These are phyloP conservation scores for Palloptera scutellata DNA, from an alignment of 2,888 invertebrate species.

Conservation along the genomic window DNA sequence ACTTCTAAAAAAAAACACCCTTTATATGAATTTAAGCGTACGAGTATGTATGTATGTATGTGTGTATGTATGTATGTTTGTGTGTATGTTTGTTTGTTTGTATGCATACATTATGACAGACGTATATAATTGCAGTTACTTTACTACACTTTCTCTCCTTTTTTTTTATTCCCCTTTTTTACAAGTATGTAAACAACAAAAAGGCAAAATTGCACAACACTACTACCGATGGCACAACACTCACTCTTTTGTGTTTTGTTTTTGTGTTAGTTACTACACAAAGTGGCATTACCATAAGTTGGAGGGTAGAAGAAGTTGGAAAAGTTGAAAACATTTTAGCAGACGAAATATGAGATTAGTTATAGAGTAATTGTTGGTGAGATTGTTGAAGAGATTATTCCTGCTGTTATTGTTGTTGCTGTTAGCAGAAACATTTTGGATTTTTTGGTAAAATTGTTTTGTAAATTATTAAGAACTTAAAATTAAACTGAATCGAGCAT, in stretches of 20 bases:
- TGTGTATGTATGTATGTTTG: background rate
- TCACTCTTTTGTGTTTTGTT: background rate
- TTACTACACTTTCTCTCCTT: slow-evolving; percentile 14
- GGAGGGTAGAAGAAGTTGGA: background rate
- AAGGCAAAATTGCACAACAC: too few species aligned
- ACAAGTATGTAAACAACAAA: too few species aligned
- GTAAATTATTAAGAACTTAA: background rate
- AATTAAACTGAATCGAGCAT: too few species aligned
- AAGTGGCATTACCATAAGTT: background rate
- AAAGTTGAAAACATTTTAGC: slow-evolving; percentile 28
- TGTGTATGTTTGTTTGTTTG: slow-evolving; percentile 4
- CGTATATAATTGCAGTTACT: slow-evolving; percentile 20
- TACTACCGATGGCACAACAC: too few species aligned
- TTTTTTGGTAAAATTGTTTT: background rate
- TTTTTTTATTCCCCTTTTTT: background rate
- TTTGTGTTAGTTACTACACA: background rate
- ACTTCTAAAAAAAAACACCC: too few species aligned
- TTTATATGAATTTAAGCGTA: too few species aligned
- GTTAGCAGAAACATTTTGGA: slow-evolving; percentile 2
- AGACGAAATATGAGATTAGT: slow-evolving; percentile 34
- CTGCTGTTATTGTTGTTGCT: slow-evolving; percentile 26
- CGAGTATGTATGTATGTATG: too few species aligned
- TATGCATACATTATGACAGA: slow-evolving; percentile 11
- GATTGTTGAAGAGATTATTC: slow-evolving; percentile 29
- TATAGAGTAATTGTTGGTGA: slow-evolving; percentile 30